phyloP scores from a whole-genome alignment of 1,140 invertebrate species.

The Drosophila teissieri region DNA sequence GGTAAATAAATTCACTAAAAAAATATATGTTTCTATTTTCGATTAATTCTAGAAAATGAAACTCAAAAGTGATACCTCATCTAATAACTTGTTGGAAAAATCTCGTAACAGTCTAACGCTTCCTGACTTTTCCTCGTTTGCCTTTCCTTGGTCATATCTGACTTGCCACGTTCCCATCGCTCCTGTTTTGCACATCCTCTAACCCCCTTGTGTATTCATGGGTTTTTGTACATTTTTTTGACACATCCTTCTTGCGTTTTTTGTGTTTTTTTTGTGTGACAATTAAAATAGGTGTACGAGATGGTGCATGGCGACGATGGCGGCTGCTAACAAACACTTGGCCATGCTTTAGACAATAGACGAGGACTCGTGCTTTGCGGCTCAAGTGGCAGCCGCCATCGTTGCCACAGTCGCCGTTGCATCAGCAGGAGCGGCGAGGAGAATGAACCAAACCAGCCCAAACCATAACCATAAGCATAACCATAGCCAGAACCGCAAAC shows the following conservation, averaged over 20 bases:
- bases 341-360: slow-evolving; percentile 82
- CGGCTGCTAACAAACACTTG: slow-evolving; percentile 80
- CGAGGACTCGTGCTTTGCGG: slow-evolving; percentile 77
- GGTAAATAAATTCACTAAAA: too few species aligned
- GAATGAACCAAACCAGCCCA: slow-evolving; percentile 15
- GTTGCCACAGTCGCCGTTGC: slow-evolving; percentile 38
- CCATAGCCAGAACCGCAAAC: slow-evolving; percentile 47
- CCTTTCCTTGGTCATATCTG: slow-evolving; percentile 2
- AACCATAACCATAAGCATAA: slow-evolving; percentile 34
- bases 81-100: neutral
- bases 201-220: slow-evolving; percentile 23
- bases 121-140: slow-evolving; percentile 13
- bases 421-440: slow-evolving; percentile 5
- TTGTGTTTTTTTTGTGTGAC: slow-evolving; percentile 61
- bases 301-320: slow-evolving; percentile 55
- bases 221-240: slow-evolving; percentile 54
- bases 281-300: slow-evolving; percentile 82
- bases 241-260: slow-evolving; percentile 47
- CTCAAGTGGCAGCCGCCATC: slow-evolving; percentile 74
- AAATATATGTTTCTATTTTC: neutral
- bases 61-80: too few species aligned
- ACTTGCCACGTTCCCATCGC: slow-evolving; percentile 12
- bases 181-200: slow-evolving; percentile 35
- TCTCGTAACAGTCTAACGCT: neutral
- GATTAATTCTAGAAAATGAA: too few species aligned